phyloP scores from a whole-genome alignment of 2,113 vertebrate species.

The Scortum barcoo region DNA sequence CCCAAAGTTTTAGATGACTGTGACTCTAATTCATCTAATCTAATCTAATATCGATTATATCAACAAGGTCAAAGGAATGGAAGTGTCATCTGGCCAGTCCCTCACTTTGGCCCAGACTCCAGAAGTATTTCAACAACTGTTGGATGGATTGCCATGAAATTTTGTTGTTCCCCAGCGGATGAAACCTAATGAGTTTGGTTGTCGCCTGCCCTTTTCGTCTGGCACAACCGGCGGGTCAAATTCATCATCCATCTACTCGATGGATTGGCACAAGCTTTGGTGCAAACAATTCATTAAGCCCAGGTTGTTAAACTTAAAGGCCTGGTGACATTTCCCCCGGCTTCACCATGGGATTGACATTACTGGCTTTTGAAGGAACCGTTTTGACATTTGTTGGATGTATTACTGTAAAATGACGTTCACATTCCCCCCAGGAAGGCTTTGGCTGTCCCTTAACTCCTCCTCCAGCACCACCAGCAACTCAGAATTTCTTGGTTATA shows the following conservation, averaged over 20 bases:
- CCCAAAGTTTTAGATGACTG: background rate
- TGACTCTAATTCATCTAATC: no score
- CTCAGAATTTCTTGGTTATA: background rate
- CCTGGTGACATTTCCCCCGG: background rate
- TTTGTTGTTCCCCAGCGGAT: background rate
- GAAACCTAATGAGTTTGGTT: conserved; percentile 1
- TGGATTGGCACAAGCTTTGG: background rate
- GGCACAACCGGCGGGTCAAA: background rate
- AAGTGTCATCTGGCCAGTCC: background rate
- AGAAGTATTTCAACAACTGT: background rate
- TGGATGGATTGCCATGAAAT: background rate
- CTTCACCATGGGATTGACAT: background rate
- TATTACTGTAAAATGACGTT: background rate
- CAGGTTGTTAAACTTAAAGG: background rate
- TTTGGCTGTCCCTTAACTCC: background rate
- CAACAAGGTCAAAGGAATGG: no score
- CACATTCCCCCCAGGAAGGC: background rate
- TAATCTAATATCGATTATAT: background rate
- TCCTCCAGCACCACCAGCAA: background rate
- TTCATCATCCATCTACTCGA: background rate
- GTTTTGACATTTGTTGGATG: background rate
- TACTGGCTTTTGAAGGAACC: background rate
- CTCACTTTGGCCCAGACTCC: background rate
- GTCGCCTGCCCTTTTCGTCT: background rate
- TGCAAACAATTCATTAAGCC: background rate